Base-by-base conservation (phyloP, 2,888 invertebrate genomes). In the Scaptomyza cyrtandrae region DNA sequence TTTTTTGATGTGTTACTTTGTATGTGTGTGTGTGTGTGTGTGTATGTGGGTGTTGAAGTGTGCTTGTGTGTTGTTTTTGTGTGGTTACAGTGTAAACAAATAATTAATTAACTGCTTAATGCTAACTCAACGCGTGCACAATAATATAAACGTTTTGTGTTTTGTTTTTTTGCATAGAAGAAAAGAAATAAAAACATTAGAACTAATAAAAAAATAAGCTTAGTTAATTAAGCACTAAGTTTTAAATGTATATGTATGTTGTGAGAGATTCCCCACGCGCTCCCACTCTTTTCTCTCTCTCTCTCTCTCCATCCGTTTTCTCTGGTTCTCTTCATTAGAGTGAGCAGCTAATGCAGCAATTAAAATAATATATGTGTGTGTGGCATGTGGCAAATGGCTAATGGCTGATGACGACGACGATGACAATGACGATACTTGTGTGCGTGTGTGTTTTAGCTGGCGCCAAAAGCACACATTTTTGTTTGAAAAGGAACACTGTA, bases 401-500 rank as follows among this genome's bases (percentile, higher is more conserved):
- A 58, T 59, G 75, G 62, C 56, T 78, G 49, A 75, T 66, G 77
- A 74, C 62, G 46, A 45, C 37, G 75, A 59, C 66, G 49, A 75
- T 66, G 77, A 74, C 62, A 44, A 45, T 44, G 75, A 59, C 66
- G 66, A 66, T 44, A 45, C 66, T 62, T 35, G 35, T 35, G 35
- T 35, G 35, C 13, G 35, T 35, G 68, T 48, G 29, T 44, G 48
- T 52, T 56, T 48, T 52, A 58, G 57, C 44, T 66, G 57, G 57
- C 75, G 75, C 79, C 64, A 76, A 75, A 74, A 55, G 27, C 19
- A 19, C 19, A 24, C 31, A 39, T 67, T 59, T 14, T 27, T 37
- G 52, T 52, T 70, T 65, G 35, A 45, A 77, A 86, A 86, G 88
- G 89, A 85, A 87, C 89, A 81, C 75, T 78, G 78, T 65, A 69